These are phyloP conservation scores for Phycodurus eques DNA, from an alignment of 2,113 vertebrate species.

Conservation along the genomic window DNA sequence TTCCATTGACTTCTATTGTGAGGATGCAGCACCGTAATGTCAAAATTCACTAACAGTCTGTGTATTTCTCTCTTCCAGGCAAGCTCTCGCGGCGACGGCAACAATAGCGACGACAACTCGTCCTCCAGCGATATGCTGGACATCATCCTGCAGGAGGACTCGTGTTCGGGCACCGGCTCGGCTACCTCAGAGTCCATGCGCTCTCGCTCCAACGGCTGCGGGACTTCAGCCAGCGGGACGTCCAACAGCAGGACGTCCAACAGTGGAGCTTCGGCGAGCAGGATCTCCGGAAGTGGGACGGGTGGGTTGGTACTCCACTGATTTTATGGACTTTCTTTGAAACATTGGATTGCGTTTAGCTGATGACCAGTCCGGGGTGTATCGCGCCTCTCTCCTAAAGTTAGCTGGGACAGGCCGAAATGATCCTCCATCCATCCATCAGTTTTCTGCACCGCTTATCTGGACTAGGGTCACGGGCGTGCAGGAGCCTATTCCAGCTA, in stretches of 20 bases:
- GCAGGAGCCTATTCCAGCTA: no score
- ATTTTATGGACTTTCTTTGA: no score
- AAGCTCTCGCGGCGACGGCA: slow-evolving; percentile 51
- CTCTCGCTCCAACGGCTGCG: slow-evolving; percentile 81
- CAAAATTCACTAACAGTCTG: neutral
- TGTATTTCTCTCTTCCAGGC: slow-evolving; percentile 38
- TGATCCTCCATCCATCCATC: no score
- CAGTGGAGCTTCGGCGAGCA: slow-evolving; percentile 57
- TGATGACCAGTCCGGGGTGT: no score
- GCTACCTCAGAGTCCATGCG: slow-evolving; percentile 82
- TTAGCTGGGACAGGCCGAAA: no score
- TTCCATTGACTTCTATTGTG: no score
- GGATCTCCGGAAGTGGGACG: slow-evolving; percentile 76
- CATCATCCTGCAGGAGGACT: slow-evolving; percentile 84
- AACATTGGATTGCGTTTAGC: no score
- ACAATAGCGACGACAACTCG: slow-evolving; percentile 81
- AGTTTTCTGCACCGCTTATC: no score
- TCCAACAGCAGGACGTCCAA: slow-evolving; percentile 60
- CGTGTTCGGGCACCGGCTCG: slow-evolving; percentile 81
- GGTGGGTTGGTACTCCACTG: slow-evolving; percentile 58
- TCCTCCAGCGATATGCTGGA: slow-evolving; percentile 85
- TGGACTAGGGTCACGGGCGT: no score
- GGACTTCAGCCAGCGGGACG: slow-evolving; percentile 58
- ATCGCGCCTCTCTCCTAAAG: no score
- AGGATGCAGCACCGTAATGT: neutral